phyloP scores from a whole-genome alignment of 2,888 invertebrate genomes.

The Eugnorisma glareosa region DNA sequence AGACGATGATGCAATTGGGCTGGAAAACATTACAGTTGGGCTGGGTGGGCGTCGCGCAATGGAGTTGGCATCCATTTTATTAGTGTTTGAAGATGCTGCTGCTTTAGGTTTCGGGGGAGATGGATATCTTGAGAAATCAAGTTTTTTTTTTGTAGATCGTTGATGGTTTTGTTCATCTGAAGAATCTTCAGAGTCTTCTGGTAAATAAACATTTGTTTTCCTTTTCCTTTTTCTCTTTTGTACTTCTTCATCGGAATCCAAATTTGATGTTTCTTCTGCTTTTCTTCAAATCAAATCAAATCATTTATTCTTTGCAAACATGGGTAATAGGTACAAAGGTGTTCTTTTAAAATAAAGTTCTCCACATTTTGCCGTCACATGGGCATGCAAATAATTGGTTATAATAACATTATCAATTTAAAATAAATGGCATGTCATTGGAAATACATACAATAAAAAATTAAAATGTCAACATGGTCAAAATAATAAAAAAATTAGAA shows the following conservation, averaged over 20 bases:
- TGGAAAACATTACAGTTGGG: conserved; percentile 10
- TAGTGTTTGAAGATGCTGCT: not conserved
- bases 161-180: not conserved
- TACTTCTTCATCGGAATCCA: conserved; percentile 38
- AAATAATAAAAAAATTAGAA: too few species aligned
- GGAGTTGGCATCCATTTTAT: not conserved
- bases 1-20: conserved; percentile 11
- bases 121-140: not conserved
- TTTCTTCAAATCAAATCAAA: too few species aligned
- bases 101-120: not conserved
- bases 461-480: too few species aligned
- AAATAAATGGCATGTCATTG: too few species aligned
- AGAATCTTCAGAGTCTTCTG: conserved; percentile 2
- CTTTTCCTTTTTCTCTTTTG: conserved; percentile 2
- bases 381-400: too few species aligned
- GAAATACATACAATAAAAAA: too few species aligned
- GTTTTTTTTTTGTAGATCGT: not conserved
- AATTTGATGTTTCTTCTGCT: conserved; percentile 38
- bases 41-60: conserved; percentile 6
- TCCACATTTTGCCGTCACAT: too few species aligned
- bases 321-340: too few species aligned
- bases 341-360: too few species aligned
- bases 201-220: not conserved
- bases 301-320: too few species aligned
- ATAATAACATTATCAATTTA: too few species aligned